Percentiles rank a stretch among this genome's conserved stretches.
These are phyloP conservation scores for Propithecus coquereli DNA, from an alignment of 2,113 vertebrate species.

Conservation along the genomic window DNA sequence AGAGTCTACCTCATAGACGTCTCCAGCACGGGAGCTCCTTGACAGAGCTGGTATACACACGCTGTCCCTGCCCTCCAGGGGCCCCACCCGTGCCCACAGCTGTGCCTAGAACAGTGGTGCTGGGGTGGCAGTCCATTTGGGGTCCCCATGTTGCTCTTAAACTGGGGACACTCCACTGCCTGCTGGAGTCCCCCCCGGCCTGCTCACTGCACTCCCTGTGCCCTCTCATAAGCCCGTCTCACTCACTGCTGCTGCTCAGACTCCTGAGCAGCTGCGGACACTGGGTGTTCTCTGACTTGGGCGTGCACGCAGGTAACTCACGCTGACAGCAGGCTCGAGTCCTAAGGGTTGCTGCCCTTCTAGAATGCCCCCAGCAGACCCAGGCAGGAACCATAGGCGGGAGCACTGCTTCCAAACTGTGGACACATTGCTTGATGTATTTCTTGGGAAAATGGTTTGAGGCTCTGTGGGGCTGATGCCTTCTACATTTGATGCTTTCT, in stretches of 20 bases:
- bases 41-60: rapidly evolving
- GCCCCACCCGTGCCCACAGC: not conserved
- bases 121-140: not conserved
- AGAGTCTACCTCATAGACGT: not conserved
- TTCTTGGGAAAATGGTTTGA: not conserved
- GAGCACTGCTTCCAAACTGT: not conserved
- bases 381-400: not conserved
- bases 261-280: not conserved
- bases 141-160: not conserved
- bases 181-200: not conserved
- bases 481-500: not conserved
- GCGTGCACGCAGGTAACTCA: constrained; percentile 10
- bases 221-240: rapidly evolving
- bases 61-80: not conserved
- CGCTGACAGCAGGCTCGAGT: not conserved
- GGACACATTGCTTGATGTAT: not conserved
- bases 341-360: not conserved
- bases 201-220: not conserved
- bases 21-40: not conserved
- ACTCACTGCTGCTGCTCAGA: not conserved
- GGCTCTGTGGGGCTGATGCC: not conserved
- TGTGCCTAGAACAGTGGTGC: not conserved
- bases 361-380: constrained; percentile 1
- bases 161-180: not conserved
- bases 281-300: constrained; percentile 42